Evolutionary conservation across 2,888 invertebrate genomes (phyloP).

Genomic region (Magallana nippona): DNA sequence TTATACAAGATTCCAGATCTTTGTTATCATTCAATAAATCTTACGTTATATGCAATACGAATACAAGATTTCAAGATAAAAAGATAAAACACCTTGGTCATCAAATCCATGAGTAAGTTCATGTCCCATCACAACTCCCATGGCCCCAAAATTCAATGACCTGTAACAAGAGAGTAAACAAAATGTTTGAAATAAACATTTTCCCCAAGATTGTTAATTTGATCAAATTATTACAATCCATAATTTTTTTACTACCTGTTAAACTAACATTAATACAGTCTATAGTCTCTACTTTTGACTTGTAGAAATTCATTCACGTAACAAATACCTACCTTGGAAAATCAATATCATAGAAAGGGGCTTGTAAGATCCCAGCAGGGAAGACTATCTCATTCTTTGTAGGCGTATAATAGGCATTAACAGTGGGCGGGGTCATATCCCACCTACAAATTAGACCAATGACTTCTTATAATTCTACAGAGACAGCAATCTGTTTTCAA

Average conservation of each 20-base stretch:
- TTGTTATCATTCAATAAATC: too few relatives aligned
- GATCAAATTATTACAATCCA: too few relatives aligned
- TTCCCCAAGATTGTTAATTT: too few relatives aligned
- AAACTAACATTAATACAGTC: too few relatives aligned
- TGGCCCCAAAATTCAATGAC: constrained; percentile 78
- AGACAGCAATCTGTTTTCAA: too few relatives aligned
- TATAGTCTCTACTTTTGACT: too few relatives aligned
- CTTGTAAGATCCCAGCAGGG: constrained; percentile 79
- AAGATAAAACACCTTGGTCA: constrained; percentile 71
- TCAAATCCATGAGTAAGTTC: constrained; percentile 80
- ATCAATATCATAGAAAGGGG: constrained; percentile 77
- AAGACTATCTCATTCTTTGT: constrained; percentile 78
- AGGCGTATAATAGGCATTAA: constrained; percentile 79
- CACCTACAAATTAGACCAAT: constrained; percentile 64
- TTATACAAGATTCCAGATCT: too few relatives aligned
- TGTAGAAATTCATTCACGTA: not conserved
- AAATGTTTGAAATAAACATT: too few relatives aligned
- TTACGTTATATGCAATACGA: too few relatives aligned
- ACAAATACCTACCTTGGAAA: constrained; percentile 74
- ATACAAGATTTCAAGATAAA: not conserved
- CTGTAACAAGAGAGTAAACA: constrained; percentile 55
- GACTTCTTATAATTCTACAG: not conserved
- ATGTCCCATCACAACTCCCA: constrained; percentile 79
- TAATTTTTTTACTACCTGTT: too few relatives aligned
- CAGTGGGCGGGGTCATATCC: constrained; percentile 77